Evolutionary conservation across 2,888 invertebrate species (phyloP).

Genomic region (Drosophila heteroneura): DNA sequence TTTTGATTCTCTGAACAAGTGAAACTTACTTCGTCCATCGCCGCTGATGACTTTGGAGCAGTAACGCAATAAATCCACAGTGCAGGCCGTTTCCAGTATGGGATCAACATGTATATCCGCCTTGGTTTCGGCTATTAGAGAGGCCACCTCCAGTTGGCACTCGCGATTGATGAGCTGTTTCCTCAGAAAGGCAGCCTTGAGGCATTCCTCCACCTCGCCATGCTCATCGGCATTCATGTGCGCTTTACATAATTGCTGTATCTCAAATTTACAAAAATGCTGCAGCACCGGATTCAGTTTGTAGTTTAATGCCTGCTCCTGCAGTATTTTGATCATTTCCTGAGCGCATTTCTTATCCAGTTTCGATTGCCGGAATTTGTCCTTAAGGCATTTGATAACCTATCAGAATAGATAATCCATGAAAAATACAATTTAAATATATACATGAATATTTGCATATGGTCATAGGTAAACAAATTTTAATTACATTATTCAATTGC

Average conservation of each 20-base stretch:
- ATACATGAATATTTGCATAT: not conserved
- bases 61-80: slow-evolving; percentile 92
- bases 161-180: slow-evolving; percentile 90
- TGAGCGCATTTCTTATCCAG: slow-evolving; percentile 92
- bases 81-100: slow-evolving; percentile 94
- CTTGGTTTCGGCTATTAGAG: slow-evolving; percentile 94
- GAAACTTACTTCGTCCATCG: slow-evolving; percentile 92
- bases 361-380: slow-evolving; percentile 91
- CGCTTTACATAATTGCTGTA: slow-evolving; percentile 88
- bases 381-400: slow-evolving; percentile 92
- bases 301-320: slow-evolving; percentile 96
- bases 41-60: slow-evolving; percentile 94
- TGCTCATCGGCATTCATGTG: slow-evolving; percentile 83
- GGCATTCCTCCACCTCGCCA: slow-evolving; percentile 92
- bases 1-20: not conserved
- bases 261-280: slow-evolving; percentile 91
- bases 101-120: slow-evolving; percentile 99
- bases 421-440: not conserved
- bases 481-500: not conserved
- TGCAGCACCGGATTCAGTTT: slow-evolving; percentile 95
- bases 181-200: slow-evolving; percentile 92
- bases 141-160: slow-evolving; percentile 94
- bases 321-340: slow-evolving; percentile 92
- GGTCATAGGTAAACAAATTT: not conserved
- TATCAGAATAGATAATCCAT: not conserved